phyloP scores from a whole-genome alignment of 1,140 invertebrate species.

The Apis florea region DNA sequence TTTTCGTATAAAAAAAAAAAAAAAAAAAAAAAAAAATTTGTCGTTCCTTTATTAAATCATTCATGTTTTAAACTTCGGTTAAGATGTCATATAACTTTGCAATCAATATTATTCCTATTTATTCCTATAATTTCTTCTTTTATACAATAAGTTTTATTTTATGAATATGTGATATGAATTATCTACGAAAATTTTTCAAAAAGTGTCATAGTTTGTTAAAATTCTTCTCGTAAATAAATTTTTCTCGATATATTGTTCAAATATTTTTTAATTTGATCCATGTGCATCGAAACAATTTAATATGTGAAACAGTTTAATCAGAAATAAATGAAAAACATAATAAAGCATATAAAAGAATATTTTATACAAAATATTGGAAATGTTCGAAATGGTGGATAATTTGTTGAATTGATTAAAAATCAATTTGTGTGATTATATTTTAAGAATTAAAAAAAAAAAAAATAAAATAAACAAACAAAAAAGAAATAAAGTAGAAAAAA shows the following conservation, averaged over 20 bases:
- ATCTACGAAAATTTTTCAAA: neutral
- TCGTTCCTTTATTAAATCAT: slow-evolving; percentile 8
- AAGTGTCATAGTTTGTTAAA: neutral
- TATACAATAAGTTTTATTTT: too few relatives aligned
- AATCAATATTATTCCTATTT: neutral
- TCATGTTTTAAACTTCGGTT: neutral
- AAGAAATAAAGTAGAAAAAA: too few relatives aligned
- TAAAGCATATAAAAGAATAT: neutral
- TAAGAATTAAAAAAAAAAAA: too few relatives aligned
- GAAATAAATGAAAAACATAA: neutral
- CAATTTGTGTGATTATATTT: too few relatives aligned
- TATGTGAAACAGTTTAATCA: neutral
- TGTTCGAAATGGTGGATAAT: neutral
- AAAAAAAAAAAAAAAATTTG: neutral
- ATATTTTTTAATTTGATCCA: neutral
- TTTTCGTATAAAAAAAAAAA: too few relatives aligned
- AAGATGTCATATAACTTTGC: neutral
- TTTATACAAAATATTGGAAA: neutral
- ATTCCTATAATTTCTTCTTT: too few relatives aligned
- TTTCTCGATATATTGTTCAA: neutral
- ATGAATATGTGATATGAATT: neutral
- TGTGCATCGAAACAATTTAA: neutral
- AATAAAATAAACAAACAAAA: too few relatives aligned
- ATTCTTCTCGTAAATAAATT: neutral
- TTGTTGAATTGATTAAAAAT: neutral